Evolutionary conservation across 2,888 invertebrate species (phyloP).

Genomic region (Eutolmus rufibarbis): DNA sequence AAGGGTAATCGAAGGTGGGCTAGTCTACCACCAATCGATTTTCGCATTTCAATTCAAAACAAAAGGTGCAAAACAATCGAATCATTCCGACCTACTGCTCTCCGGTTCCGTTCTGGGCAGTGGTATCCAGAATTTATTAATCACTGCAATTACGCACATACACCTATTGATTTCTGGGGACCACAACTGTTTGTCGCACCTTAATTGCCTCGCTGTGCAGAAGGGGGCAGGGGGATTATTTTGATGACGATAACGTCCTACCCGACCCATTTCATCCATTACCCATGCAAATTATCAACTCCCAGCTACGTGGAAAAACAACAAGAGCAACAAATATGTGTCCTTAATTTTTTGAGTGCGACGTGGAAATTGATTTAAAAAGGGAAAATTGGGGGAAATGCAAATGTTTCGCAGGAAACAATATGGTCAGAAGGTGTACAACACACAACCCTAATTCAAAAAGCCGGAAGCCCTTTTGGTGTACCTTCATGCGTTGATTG

Average conservation of each 20-base stretch:
- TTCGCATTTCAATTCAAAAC: background rate
- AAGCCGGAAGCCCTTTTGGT: background rate
- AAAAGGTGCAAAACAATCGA: slow-evolving; percentile 3
- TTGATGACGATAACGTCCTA: background rate
- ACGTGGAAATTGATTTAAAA: background rate
- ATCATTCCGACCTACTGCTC: background rate
- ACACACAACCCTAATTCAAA: background rate
- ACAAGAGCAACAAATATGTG: background rate
- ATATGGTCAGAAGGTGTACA: background rate
- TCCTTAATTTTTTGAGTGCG: background rate
- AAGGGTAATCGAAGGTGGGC: background rate
- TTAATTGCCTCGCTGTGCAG: background rate
- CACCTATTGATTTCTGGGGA: background rate
- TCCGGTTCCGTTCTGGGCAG: background rate
- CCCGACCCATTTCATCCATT: background rate
- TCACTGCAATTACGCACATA: background rate
- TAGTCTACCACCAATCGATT: background rate
- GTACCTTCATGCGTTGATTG: background rate
- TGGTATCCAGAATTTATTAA: background rate
- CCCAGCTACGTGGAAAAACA: background rate
- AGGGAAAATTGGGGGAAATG: background rate
- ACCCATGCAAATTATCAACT: background rate
- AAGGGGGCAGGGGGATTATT: background rate
- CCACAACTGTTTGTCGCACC: background rate
- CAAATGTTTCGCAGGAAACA: background rate